phyloP scores from a whole-genome alignment of 2,113 vertebrate species.

The Hippocampus guttulatus region DNA sequence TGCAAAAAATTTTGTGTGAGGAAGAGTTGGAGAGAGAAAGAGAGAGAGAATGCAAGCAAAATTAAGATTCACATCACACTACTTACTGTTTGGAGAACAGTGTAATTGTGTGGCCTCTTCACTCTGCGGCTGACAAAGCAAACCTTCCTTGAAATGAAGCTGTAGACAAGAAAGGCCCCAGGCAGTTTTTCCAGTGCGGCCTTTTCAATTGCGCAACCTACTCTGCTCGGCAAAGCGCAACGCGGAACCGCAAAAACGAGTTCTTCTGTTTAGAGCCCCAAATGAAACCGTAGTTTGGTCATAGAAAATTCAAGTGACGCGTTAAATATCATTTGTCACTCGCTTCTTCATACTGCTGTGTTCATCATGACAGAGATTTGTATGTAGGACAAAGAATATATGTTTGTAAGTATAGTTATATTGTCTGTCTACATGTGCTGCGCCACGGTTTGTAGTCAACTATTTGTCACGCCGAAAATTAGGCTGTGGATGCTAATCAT shows the following conservation, averaged over 20 bases:
- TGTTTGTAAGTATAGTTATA: no score
- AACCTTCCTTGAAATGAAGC: conserved; percentile 47
- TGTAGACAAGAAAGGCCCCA: conserved; percentile 1
- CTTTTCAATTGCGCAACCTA: not conserved
- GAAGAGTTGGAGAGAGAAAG: not conserved
- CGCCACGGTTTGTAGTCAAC: no score
- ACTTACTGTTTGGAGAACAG: conserved; percentile 2
- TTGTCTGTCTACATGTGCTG: no score
- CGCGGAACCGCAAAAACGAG: not conserved
- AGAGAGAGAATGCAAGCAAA: conserved; percentile 35
- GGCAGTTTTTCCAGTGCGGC: not conserved
- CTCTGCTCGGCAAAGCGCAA: no score
- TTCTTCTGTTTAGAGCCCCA: not conserved
- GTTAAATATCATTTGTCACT: not conserved
- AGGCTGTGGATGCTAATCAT: no score
- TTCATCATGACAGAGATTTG: not conserved
- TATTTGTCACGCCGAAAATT: no score
- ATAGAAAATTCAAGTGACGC: no score
- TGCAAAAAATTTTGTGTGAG: not conserved
- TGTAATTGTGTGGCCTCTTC: conserved; percentile 16
- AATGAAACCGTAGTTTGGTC: not conserved
- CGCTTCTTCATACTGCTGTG: not conserved
- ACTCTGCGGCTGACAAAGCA: conserved; percentile 15
- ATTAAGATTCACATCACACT: conserved; percentile 27
- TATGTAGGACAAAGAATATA: no score